phyloP scores from a whole-genome alignment of 1,140 invertebrate genomes.

The Metopolophium dirhodum region DNA sequence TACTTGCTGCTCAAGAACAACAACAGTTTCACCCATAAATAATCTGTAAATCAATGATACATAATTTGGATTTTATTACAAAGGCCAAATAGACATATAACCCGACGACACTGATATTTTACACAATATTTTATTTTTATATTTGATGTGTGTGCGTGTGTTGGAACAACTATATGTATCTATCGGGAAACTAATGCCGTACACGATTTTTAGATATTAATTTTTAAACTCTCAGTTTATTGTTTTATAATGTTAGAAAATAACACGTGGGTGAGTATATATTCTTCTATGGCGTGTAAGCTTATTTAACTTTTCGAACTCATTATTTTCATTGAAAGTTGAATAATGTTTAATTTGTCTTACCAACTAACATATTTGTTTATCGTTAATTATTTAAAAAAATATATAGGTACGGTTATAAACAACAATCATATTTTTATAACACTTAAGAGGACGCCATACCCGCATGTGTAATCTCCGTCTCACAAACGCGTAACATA shows the following conservation, averaged over 20 bases:
- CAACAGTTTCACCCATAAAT: conserved; percentile 26
- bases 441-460: neutral
- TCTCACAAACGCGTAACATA: too few species aligned
- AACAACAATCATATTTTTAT: neutral
- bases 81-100: neutral
- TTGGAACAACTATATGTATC: neutral
- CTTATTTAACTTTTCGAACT: too few species aligned
- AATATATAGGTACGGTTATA: neutral
- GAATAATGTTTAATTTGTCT: too few species aligned
- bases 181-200: neutral
- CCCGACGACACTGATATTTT: neutral
- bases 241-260: neutral
- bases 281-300: too few species aligned
- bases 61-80: neutral
- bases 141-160: neutral
- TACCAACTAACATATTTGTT: neutral
- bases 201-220: neutral
- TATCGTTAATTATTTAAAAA: neutral
- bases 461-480: too few species aligned
- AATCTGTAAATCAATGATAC: neutral
- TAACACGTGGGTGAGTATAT: too few species aligned
- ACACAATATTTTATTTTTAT: too few species aligned
- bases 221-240: neutral
- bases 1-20: conserved; percentile 78
- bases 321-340: too few species aligned